Percentiles rank a stretch among this genome's conserved stretches.
Evolutionary conservation across 2,888 invertebrate genomes (phyloP).

Genomic region (Operophtera brumata): DNA sequence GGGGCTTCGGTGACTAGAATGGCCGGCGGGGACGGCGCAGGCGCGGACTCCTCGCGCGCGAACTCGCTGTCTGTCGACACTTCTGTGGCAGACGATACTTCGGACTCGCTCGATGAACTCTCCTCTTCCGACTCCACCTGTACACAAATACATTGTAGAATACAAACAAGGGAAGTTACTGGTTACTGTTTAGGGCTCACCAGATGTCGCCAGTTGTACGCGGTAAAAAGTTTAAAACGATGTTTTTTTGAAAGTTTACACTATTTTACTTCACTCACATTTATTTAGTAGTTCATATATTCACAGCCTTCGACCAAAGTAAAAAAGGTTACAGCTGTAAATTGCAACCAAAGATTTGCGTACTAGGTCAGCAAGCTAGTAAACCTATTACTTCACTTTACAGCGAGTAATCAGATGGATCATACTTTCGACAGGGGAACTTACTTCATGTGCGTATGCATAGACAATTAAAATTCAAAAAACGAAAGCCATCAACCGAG

Average conservation of each 20-base stretch:
- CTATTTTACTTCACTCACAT: too few relatives aligned
- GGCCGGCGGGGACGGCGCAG: constrained; percentile 86
- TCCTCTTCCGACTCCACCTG: constrained; percentile 76
- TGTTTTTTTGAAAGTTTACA: too few relatives aligned
- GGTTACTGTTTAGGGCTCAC: neutral
- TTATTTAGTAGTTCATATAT: too few relatives aligned
- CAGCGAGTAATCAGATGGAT: too few relatives aligned
- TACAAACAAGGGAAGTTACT: too few relatives aligned
- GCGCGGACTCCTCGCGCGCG: constrained; percentile 88
- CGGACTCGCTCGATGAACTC: constrained; percentile 83
- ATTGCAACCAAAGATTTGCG: too few relatives aligned
- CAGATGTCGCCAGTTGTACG: neutral
- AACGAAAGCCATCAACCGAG: constrained; percentile 4
- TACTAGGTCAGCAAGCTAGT: too few relatives aligned
- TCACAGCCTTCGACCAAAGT: too few relatives aligned
- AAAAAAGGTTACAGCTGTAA: too few relatives aligned
- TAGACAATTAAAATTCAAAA: neutral
- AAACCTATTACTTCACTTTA: too few relatives aligned
- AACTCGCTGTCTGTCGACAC: constrained; percentile 96
- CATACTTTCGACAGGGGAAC: too few relatives aligned
- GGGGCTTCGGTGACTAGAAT: constrained; percentile 89
- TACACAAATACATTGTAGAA: constrained; percentile 7
- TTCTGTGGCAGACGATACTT: constrained; percentile 93
- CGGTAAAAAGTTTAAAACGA: neutral
- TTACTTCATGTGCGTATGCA: constrained; percentile 1